These are phyloP conservation scores for Caenorhabditis macrosperma DNA, from an alignment of 2,888 invertebrate species.

Conservation along the genomic window DNA sequence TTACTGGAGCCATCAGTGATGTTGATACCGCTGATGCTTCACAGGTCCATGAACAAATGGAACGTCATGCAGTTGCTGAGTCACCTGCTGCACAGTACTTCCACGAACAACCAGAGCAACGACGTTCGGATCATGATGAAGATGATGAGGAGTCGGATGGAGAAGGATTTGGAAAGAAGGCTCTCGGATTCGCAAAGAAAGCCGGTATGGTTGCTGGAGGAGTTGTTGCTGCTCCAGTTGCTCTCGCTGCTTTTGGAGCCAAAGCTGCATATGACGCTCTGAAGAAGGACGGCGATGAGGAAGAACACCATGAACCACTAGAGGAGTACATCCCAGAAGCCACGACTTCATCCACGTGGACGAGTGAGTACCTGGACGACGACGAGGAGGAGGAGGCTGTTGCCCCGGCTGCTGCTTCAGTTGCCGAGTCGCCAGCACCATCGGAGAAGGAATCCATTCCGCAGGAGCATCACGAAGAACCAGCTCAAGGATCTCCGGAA, in stretches of 20 bases:
- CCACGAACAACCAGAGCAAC: background rate
- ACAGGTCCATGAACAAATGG: no score
- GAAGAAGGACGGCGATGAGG: constrained; percentile 47
- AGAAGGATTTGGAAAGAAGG: constrained; percentile 56
- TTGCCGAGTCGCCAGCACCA: no score
- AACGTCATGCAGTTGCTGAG: no score
- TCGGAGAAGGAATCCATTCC: constrained; percentile 21
- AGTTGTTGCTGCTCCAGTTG: constrained; percentile 69
- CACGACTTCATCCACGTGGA: background rate
- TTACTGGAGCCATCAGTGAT: constrained; percentile 13
- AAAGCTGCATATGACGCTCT: constrained; percentile 67
- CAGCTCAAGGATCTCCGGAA: background rate
- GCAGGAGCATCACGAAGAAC: background rate
- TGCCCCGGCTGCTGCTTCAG: background rate
- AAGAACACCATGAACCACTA: background rate
- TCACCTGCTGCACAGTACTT: background rate
- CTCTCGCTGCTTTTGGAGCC: constrained; percentile 69
- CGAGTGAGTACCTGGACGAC: no score
- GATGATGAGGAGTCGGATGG: constrained; percentile 26
- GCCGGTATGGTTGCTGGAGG: constrained; percentile 71
- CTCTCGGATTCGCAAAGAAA: constrained; percentile 65
- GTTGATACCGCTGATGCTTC: no score
- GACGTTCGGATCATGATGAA: background rate
- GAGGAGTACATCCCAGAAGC: no score
- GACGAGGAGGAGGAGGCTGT: background rate